These are phyloP conservation scores for Notodonta ziczac DNA, from an alignment of 2,888 invertebrate species.

Conservation along the genomic window DNA sequence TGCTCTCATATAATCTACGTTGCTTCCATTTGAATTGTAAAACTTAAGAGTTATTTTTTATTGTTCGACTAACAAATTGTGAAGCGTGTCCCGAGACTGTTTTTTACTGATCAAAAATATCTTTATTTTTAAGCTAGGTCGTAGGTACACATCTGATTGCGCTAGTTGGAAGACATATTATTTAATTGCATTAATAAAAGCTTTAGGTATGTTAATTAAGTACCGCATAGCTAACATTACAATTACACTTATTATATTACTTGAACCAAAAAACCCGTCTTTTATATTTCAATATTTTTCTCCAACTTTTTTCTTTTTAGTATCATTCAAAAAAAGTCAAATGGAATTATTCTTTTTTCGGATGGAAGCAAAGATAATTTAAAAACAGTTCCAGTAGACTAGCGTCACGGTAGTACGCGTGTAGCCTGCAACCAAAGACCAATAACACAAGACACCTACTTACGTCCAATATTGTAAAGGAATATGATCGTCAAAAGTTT, in stretches of 20 bases:
- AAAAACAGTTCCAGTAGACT: neutral
- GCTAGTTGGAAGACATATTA: neutral
- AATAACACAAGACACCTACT: too few species aligned
- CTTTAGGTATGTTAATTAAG: too few species aligned
- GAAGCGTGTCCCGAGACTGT: conserved; percentile 1
- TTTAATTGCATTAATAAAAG: neutral
- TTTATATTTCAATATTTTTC: too few species aligned
- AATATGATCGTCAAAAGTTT: too few species aligned
- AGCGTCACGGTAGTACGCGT: neutral
- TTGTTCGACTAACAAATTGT: conserved; percentile 2
- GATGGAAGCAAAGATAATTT: too few species aligned
- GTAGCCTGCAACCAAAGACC: neutral
- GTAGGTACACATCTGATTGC: neutral
- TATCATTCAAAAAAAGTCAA: too few species aligned
- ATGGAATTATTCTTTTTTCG: too few species aligned
- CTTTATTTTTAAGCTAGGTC: neutral
- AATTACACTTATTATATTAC: too few species aligned
- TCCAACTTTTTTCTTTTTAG: too few species aligned
- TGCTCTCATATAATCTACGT: conserved; percentile 1
- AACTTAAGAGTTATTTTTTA: conserved; percentile 5
- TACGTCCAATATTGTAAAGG: too few species aligned
- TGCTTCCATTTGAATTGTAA: conserved; percentile 25
- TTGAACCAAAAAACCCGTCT: too few species aligned
- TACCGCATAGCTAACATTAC: too few species aligned
- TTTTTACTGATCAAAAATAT: neutral